These are phyloP conservation scores for Actinernus sp. DNA, from an alignment of 92 coral and sea anemone genomes.

Conservation along the genomic window DNA sequence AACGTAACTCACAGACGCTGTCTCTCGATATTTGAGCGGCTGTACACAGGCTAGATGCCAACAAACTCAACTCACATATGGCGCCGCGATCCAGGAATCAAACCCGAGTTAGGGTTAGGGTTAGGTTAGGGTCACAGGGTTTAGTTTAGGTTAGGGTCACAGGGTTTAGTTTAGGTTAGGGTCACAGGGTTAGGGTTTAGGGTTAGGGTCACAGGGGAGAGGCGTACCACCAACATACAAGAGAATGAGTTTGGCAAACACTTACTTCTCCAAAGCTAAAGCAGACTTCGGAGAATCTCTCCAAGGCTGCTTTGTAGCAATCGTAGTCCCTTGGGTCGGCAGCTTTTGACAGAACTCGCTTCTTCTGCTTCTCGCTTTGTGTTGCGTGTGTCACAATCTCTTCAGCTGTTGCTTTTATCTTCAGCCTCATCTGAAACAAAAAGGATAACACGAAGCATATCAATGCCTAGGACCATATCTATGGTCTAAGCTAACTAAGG, in stretches of 20 bases:
- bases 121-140: background rate
- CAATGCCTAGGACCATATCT: background rate
- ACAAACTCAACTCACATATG: too few relatives aligned
- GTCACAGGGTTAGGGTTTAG: too few relatives aligned
- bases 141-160: background rate
- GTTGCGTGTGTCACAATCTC: slow-evolving; percentile 70
- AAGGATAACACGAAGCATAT: background rate
- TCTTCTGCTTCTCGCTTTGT: slow-evolving; percentile 35
- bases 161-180: background rate
- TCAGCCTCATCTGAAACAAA: slow-evolving; percentile 55
- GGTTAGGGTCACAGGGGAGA: background rate
- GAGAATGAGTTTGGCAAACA: background rate
- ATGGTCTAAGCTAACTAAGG: too few relatives aligned
- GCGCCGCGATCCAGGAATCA: too few relatives aligned
- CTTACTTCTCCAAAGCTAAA: slow-evolving; percentile 82
- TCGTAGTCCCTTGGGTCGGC: slow-evolving; percentile 81
- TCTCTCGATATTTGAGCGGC: too few relatives aligned
- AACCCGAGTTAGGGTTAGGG: background rate
- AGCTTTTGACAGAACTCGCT: slow-evolving; percentile 49
- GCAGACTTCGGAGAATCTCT: slow-evolving; percentile 68
- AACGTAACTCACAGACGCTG: too few relatives aligned
- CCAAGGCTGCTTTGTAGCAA: slow-evolving; percentile 88
- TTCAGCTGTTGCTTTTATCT: slow-evolving; percentile 64
- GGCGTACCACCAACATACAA: background rate
- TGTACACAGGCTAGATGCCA: too few relatives aligned